These are phyloP conservation scores for Melipona bicolor DNA, from an alignment of 2,888 invertebrate species.

Conservation along the genomic window DNA sequence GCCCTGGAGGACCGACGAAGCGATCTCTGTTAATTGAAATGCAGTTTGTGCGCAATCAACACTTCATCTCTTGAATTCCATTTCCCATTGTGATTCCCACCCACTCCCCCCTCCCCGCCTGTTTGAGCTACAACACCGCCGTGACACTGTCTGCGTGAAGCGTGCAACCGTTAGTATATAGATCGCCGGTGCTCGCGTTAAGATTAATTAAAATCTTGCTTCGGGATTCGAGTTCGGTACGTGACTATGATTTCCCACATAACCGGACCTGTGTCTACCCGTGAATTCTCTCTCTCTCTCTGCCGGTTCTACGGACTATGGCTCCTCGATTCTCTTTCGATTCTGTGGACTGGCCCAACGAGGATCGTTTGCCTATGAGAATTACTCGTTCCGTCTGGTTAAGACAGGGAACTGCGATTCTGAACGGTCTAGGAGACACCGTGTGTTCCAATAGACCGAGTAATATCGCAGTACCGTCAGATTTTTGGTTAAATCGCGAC, in stretches of 20 bases:
- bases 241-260: constrained; percentile 4
- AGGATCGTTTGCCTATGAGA: not conserved
- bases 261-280: not conserved
- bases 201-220: constrained; percentile 52
- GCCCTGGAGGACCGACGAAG: constrained; percentile 33
- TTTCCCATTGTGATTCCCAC: constrained; percentile 54
- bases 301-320: not conserved
- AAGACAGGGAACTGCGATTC: not conserved
- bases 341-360: not conserved
- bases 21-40: constrained; percentile 64
- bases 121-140: constrained; percentile 45
- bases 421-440: not conserved
- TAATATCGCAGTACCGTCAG: no score
- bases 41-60: constrained; percentile 65
- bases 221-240: not conserved
- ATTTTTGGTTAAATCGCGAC: not conserved
- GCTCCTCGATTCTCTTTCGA: not conserved
- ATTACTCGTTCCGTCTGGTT: not conserved
- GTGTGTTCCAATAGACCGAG: no score
- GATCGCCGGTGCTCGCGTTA: constrained; percentile 27
- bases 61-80: constrained; percentile 62
- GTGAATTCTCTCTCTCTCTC: not conserved
- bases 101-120: not conserved
- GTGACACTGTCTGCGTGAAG: constrained; percentile 38
- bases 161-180: constrained; percentile 43